A percentile compares a stretch with the other conserved stretches of the same genome.
phyloP scores from a whole-genome alignment of 1,140 invertebrate genomes.

The Papilio aristodemus region DNA sequence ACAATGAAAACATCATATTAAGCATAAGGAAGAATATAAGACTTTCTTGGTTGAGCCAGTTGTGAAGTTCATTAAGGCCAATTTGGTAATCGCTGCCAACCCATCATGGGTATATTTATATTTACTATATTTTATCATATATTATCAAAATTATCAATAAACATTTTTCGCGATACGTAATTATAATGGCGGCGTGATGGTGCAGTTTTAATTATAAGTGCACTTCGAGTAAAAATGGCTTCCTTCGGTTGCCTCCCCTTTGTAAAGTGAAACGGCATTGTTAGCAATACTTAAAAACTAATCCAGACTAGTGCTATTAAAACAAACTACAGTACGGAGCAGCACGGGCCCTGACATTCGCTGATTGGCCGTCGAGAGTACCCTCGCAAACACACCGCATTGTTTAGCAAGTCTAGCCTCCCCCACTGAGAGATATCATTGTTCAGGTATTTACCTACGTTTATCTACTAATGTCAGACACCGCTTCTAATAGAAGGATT shows the following conservation, averaged over 20 bases:
- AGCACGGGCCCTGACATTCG: constrained; percentile 54
- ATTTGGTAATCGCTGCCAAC: not conserved
- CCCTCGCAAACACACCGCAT: constrained; percentile 48
- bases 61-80: no score
- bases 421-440: constrained; percentile 37
- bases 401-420: constrained; percentile 54
- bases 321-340: constrained; percentile 64
- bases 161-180: not conserved
- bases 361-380: constrained; percentile 59
- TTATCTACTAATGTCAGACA: constrained; percentile 33
- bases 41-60: no score
- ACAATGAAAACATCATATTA: no score
- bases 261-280: constrained; percentile 47
- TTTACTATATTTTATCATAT: not conserved
- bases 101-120: not conserved
- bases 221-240: constrained; percentile 41
- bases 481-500: constrained; percentile 20
- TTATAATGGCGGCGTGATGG: not conserved
- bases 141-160: not conserved
- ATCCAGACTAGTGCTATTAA: constrained; percentile 71
- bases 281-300: constrained; percentile 70
- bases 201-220: constrained; percentile 25
- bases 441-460: constrained; percentile 33
- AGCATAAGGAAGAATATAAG: no score
- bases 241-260: constrained; percentile 42